phyloP scores from a whole-genome alignment of 2,113 vertebrate species.

The Fregetta grallaria region DNA sequence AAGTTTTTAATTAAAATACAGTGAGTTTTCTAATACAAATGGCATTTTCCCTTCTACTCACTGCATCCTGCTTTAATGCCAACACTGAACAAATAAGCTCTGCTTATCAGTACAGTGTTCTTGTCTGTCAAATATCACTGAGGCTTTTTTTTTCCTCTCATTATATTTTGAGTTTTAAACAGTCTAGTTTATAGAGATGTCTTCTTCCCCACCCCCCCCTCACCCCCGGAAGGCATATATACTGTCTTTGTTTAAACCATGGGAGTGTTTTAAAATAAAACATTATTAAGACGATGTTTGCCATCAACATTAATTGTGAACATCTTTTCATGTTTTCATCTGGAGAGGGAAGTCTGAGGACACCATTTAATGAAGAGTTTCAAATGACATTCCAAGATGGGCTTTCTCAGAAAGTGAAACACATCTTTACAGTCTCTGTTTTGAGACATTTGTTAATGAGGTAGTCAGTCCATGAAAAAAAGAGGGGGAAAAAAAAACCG shows the following conservation, averaged over 20 bases:
- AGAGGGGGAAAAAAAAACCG: rapidly evolving
- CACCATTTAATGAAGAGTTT: neutral
- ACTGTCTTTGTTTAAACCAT: neutral
- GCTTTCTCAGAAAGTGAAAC: neutral
- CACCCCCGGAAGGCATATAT: neutral
- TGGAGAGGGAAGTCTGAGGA: neutral
- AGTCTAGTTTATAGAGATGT: neutral
- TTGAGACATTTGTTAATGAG: neutral
- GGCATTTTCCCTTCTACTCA: neutral
- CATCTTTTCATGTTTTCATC: neutral
- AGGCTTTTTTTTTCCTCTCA: neutral
- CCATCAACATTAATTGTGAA: neutral
- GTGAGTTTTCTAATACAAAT: constrained; percentile 5
- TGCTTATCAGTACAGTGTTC: neutral
- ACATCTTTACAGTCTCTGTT: neutral
- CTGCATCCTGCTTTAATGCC: neutral
- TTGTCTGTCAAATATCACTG: neutral
- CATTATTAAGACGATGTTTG: neutral
- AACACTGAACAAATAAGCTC: neutral
- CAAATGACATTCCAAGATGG: neutral
- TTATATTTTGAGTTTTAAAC: constrained; percentile 7
- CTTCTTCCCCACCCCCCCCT: neutral
- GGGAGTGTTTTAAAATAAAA: constrained; percentile 17
- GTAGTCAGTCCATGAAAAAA: neutral
- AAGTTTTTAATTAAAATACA: constrained; percentile 52